These are phyloP conservation scores for Eupithecia exiguata DNA, from an alignment of 2,888 invertebrate genomes.

Conservation along the genomic window DNA sequence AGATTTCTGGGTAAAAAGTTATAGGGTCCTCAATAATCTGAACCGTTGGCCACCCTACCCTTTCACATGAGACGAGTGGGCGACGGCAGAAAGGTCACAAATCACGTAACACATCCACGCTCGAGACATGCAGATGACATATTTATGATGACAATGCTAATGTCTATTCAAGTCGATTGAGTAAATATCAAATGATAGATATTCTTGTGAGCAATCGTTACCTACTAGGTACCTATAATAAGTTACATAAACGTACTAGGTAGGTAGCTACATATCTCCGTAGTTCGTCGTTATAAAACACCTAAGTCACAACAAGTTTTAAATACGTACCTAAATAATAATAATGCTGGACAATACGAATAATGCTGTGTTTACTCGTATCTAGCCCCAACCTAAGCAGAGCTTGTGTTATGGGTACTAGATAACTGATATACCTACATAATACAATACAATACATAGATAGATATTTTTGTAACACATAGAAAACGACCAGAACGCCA, in stretches of 20 bases:
- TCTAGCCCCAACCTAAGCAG: too few relatives aligned
- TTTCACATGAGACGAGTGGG: constrained; percentile 53
- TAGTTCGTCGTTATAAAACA: background rate
- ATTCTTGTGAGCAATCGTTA: background rate
- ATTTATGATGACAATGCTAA: constrained; percentile 43
- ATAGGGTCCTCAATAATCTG: background rate
- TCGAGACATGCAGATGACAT: constrained; percentile 47
- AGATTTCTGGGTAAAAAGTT: background rate
- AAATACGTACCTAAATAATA: too few relatives aligned
- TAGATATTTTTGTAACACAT: too few relatives aligned
- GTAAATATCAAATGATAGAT: constrained; percentile 6
- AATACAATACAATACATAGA: too few relatives aligned
- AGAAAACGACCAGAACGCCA: too few relatives aligned
- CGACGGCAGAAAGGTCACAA: constrained; percentile 65
- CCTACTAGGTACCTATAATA: background rate
- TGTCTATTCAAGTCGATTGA: constrained; percentile 15
- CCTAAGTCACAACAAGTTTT: too few relatives aligned
- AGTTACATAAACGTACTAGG: background rate
- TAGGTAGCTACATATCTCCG: too few relatives aligned
- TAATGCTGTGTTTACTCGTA: too few relatives aligned
- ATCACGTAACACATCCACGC: constrained; percentile 66
- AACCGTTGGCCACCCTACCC: constrained; percentile 10
- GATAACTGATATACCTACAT: too few relatives aligned
- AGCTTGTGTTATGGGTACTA: too few relatives aligned
- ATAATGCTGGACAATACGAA: too few relatives aligned